Conservation (phyloP, 1,140 invertebrate species). For the Aphidius ervi region DNA sequence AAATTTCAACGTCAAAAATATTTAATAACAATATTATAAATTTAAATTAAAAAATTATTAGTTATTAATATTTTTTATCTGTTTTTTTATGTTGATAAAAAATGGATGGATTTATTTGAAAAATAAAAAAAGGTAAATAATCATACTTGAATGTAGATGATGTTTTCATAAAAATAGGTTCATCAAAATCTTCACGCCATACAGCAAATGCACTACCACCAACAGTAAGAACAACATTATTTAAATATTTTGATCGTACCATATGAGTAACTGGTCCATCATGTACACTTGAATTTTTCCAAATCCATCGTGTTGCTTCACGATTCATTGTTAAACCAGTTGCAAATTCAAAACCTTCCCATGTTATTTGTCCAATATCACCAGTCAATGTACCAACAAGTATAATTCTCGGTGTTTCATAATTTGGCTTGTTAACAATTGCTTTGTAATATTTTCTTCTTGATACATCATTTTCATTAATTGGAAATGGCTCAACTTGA, state of each 20-base stretch:
- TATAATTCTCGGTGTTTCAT: conserved; percentile 28
- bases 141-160: conserved; percentile 40
- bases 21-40: too few relatives aligned
- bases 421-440: conserved; percentile 31
- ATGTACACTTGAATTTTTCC: conserved; percentile 55
- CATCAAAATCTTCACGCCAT: conserved; percentile 54
- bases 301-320: conserved; percentile 51
- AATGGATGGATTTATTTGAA: not conserved
- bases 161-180: conserved; percentile 55
- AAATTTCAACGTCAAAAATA: too few relatives aligned
- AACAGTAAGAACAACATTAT: conserved; percentile 55
- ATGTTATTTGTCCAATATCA: conserved; percentile 53
- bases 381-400: conserved; percentile 46
- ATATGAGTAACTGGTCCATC: conserved; percentile 61
- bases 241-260: conserved; percentile 55
- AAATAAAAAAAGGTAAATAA: too few relatives aligned
- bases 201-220: conserved; percentile 59
- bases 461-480: conserved; percentile 21
- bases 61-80: too few relatives aligned
- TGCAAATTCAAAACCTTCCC: conserved; percentile 61
- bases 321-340: conserved; percentile 56
- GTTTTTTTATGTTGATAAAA: not conserved
- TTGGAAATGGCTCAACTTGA: conserved; percentile 22
- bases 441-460: conserved; percentile 30
- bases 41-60: too few relatives aligned